These are phyloP conservation scores for Eutrigla gurnardus DNA, from an alignment of 2,797 vertebrate genomes.

Conservation along the genomic window DNA sequence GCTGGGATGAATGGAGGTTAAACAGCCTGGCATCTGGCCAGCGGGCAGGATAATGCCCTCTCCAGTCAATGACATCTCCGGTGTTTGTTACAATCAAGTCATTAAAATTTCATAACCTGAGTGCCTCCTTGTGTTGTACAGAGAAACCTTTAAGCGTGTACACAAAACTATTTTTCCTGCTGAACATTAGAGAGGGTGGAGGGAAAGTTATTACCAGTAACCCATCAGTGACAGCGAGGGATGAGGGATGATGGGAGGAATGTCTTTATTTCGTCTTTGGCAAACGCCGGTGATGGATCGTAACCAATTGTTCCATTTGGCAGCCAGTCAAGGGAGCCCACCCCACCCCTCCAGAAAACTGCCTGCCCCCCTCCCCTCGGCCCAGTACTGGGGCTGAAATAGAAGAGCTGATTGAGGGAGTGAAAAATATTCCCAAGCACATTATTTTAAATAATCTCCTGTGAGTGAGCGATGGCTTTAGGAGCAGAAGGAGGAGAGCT, in stretches of 20 bases:
- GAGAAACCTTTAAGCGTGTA: slow-evolving; percentile 37
- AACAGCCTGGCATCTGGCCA: slow-evolving; percentile 51
- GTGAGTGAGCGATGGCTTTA: slow-evolving; percentile 59
- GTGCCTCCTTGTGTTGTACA: slow-evolving; percentile 52
- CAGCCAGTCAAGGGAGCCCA: slow-evolving; percentile 66
- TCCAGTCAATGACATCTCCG: slow-evolving; percentile 66
- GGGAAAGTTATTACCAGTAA: slow-evolving; percentile 40
- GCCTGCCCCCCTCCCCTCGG: slow-evolving; percentile 47
- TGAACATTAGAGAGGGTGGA: slow-evolving; percentile 2
- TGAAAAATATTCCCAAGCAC: slow-evolving; percentile 53
- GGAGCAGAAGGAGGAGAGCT: slow-evolving; percentile 45
- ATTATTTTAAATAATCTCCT: slow-evolving; percentile 71
- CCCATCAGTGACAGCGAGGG: slow-evolving; percentile 45
- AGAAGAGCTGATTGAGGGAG: slow-evolving; percentile 68
- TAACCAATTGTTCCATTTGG: slow-evolving; percentile 80
- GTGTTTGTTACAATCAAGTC: slow-evolving; percentile 76
- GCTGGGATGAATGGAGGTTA: slow-evolving; percentile 58
- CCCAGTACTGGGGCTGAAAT: slow-evolving; percentile 42
- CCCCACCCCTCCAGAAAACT: slow-evolving; percentile 51
- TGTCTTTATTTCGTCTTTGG: slow-evolving; percentile 75
- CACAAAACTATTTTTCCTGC: slow-evolving; percentile 32
- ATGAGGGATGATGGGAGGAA: slow-evolving; percentile 66
- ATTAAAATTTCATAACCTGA: slow-evolving; percentile 77
- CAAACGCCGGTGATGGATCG: slow-evolving; percentile 74
- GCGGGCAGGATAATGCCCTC: slow-evolving; percentile 57